Conservation (phyloP, 1,140 invertebrate genomes). For the Trichonephila clavata region DNA sequence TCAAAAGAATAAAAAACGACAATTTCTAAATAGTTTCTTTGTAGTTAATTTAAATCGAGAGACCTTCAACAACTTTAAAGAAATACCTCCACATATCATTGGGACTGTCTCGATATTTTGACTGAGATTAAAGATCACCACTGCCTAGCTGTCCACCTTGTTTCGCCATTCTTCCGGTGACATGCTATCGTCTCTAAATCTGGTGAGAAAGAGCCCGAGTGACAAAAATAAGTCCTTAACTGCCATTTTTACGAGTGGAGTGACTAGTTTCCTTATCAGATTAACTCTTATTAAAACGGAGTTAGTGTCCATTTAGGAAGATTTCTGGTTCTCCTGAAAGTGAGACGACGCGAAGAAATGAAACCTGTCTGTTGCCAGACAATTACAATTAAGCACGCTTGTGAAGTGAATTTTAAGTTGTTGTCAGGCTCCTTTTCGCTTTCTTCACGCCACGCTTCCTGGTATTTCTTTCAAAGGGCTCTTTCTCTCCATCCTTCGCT, state of each 20-base stretch:
- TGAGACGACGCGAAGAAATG: conserved; percentile 35
- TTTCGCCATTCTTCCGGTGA: neutral
- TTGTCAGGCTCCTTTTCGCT: neutral
- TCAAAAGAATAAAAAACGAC: no score
- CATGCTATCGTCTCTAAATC: neutral
- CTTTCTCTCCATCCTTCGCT: neutral
- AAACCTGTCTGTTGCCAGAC: conserved; percentile 36
- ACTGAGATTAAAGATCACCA: conserved; percentile 20
- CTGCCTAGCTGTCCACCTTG: neutral
- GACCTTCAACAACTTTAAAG: neutral
- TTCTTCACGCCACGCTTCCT: neutral
- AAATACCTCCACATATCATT: neutral
- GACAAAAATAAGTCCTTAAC: conserved; percentile 44
- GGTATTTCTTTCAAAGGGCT: neutral
- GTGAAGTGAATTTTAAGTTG: conserved; percentile 44
- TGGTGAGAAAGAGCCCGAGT: neutral
- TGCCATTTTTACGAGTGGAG: conserved; percentile 39
- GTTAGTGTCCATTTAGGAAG: conserved; percentile 37
- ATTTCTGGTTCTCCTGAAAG: conserved; percentile 29
- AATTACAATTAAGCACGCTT: conserved; percentile 18
- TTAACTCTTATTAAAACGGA: conserved; percentile 31
- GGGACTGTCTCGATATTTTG: conserved; percentile 14
- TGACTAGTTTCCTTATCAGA: conserved; percentile 42
- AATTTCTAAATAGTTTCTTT: no score
- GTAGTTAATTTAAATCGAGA: neutral